Evolutionary conservation across 2,113 vertebrate genomes (phyloP), one percentile per base, ranked within the genome.

Genomic region (Pseudorhombus dupliciocellatus): DNA sequence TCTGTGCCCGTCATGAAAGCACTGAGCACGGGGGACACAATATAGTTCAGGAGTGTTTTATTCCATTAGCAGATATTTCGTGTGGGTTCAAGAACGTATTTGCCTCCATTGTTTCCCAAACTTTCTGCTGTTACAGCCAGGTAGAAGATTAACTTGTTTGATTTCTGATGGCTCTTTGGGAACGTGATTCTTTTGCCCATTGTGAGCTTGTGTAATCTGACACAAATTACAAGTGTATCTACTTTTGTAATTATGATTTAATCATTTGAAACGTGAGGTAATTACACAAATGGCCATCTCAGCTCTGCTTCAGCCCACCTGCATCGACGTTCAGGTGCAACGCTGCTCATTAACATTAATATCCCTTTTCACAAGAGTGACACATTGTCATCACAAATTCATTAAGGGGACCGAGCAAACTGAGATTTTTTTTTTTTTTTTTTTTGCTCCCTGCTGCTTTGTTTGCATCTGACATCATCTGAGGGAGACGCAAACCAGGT

Each of bases 351-450:
- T 65, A 78, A 85, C 80, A 74, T 85, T 64, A 57, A 83, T 64
- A 64, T 34, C 4, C 31, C 65, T 65, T 52, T 40, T 59, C 25
- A 75, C 31, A 4, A 4, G 44, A 69, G 66, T 30, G 61, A 81
- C 64, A n/a, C n/a, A n/a, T 65, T 58, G 69, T 81, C 67, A 80
- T 87, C 65, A 80, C 55, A 88, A 75, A 82, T 84, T 81, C 59
- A 84, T 71, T 70, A 73, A 56, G 52, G 50, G 37, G 44, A 62
- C 14, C 20, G 44, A 62, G 78, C 73, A 85, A 80, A 74, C 60
- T 25, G 16, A 77, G 65, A 69, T 64, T 80, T n/a, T n/a, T n/a
- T n/a, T n/a, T n/a, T n/a, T n/a, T n/a, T n/a, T n/a, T n/a, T n/a
- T n/a, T n/a, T 72, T 79, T 62, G 72, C 64, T 59, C 60, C 60